Percentiles rank a stretch among this genome's conserved stretches.
phyloP scores from a whole-genome alignment of 2,888 invertebrate species.

The Temnothorax unifasciatus region DNA sequence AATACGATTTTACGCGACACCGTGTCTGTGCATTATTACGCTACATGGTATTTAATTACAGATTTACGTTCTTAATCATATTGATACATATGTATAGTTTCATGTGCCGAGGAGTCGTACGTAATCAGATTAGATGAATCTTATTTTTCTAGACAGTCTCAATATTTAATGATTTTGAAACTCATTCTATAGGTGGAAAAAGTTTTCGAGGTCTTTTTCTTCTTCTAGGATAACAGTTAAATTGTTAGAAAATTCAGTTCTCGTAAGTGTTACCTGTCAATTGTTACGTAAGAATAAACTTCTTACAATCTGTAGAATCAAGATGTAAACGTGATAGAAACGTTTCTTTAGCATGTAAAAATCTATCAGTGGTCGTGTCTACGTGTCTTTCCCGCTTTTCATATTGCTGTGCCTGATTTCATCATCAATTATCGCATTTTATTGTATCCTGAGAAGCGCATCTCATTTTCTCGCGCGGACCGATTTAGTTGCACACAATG shows the following conservation, averaged over 20 bases:
- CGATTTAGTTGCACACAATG: slow-evolving; percentile 14
- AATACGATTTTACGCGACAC: slow-evolving; percentile 64
- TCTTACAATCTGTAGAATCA: slow-evolving; percentile 7
- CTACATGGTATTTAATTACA: slow-evolving; percentile 71
- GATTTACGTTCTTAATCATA: slow-evolving; percentile 68
- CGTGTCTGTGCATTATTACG: slow-evolving; percentile 67
- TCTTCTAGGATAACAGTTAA: slow-evolving; percentile 9
- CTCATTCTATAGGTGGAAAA: slow-evolving; percentile 28
- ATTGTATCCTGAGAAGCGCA: background rate
- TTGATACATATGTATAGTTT: slow-evolving; percentile 64
- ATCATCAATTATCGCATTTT: background rate
- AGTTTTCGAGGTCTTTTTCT: background rate
- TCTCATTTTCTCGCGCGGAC: slow-evolving; percentile 3
- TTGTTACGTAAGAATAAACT: slow-evolving; percentile 9
- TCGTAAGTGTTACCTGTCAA: slow-evolving; percentile 2
- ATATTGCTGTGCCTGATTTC: background rate
- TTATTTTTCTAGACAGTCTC: slow-evolving; percentile 55
- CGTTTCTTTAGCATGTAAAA: background rate
- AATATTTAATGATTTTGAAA: slow-evolving; percentile 20
- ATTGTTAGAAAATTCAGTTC: slow-evolving; percentile 39
- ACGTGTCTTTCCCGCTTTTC: background rate
- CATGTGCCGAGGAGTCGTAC: slow-evolving; percentile 52
- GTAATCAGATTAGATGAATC: slow-evolving; percentile 60
- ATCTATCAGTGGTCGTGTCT: slow-evolving; percentile 3
- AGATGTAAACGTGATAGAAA: slow-evolving; percentile 9